Percentiles rank a stretch among this genome's conserved stretches.
These are phyloP conservation scores for Cordilura impudica DNA, from an alignment of 2,888 invertebrate genomes.

Conservation along the genomic window DNA sequence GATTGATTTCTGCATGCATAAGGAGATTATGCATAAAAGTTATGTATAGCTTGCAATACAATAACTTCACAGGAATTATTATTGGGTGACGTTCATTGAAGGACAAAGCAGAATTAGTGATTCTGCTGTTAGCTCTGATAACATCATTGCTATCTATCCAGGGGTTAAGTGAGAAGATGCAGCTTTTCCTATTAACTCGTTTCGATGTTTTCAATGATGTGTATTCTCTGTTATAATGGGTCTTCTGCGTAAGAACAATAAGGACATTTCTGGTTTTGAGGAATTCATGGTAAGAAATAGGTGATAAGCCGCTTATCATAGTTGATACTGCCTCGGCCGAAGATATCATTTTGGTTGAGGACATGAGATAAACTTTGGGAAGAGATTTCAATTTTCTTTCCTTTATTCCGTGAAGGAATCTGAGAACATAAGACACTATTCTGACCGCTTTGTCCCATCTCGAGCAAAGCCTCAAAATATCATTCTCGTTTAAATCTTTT, in stretches of 20 bases:
- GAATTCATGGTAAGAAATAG: not conserved
- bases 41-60: slow-evolving; percentile 22
- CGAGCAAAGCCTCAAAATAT: not conserved
- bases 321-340: not conserved
- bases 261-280: not conserved
- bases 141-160: slow-evolving; percentile 5
- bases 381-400: not conserved
- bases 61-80: slow-evolving; percentile 26
- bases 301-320: not conserved
- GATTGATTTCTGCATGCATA: slow-evolving; percentile 41
- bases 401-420: not conserved
- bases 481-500: not conserved
- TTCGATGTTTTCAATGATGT: not conserved
- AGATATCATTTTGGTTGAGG: not conserved
- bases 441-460: not conserved
- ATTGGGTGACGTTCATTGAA: slow-evolving; percentile 35
- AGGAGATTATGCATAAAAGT: slow-evolving; percentile 32
- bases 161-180: slow-evolving; percentile 26
- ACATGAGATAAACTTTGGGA: not conserved
- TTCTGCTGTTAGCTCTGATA: slow-evolving; percentile 28
- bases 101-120: slow-evolving; percentile 1
- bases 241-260: not conserved
- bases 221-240: slow-evolving; percentile 5
- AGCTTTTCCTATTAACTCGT: not conserved
- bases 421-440: not conserved